Base-by-base conservation (phyloP, 1,140 invertebrate genomes). In the Steinernema feltiae region DNA sequence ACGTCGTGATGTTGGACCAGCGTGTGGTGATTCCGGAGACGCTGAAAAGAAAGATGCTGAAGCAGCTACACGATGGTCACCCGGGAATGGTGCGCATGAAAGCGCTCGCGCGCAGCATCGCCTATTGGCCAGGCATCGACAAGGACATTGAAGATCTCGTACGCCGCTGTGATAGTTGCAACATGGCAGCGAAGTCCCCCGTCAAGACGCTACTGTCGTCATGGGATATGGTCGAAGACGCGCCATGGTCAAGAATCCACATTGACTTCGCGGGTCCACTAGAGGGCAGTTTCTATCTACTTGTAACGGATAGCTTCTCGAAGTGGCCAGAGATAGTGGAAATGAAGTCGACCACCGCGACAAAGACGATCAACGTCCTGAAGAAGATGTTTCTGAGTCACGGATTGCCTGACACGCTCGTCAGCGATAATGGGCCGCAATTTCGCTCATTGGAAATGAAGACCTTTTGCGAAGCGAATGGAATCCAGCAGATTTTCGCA, bases 281-380 rank as follows among this genome's bases (percentile, higher is more conserved):
- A 17, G 70, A 82, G 17, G 84, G 81, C 1, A 48, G 69, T 0
- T 29, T 73, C 48, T 85, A 87, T 41, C 76, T 89, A 0, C 79
- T 89, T 0, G 41, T 89, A 0, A 84, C 88, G 0, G 88, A 90
- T 73, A 82, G 86, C 0, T 86, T 82, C 75, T 87, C 86, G 1
- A 89, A 89, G 78, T 89, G 85, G 78, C 85, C 81, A 30, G 89
- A 91, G 80, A 91, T 87, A 30, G 74, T 77, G n/a, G 46, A 53
- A 24, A 72, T 85, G 48, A 15, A 70, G 27, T 31, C n/a, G 1
- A 76, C 53, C 1, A 48, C 72, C 0, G 1, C 18, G 0, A 21
- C 31, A 32, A 48, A 78, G 0, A 71, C 78, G 18, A 73, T 78
- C 24, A 35, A 35, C 21, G 48, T 29, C 2, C 69, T 81, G n/a